Conservation (phyloP, 2,888 invertebrate species). For the Lydus trimaculatus region DNA sequence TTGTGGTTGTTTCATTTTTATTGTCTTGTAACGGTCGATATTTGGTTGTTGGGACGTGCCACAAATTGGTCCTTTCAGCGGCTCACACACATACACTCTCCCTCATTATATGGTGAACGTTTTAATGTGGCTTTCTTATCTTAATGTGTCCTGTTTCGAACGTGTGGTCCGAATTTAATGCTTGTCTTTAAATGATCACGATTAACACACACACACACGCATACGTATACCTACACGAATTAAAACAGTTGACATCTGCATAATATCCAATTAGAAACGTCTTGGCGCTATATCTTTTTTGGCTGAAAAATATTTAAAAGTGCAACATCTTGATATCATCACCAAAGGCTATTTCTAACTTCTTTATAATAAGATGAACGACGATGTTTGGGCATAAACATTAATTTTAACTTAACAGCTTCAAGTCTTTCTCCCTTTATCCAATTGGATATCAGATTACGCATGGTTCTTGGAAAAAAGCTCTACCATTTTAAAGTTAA, state of each 20-base stretch:
- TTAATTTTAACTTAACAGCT: constrained; percentile 62
- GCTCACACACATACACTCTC: not conserved
- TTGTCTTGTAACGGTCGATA: constrained; percentile 1
- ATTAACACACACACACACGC: constrained; percentile 9
- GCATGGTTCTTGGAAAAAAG: constrained; percentile 56
- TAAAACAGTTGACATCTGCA: not conserved
- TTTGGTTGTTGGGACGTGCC: constrained; percentile 10
- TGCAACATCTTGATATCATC: constrained; percentile 62
- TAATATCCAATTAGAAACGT: constrained; percentile 5
- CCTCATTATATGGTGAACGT: constrained; percentile 13
- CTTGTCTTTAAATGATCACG: constrained; percentile 16
- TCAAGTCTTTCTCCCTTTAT: constrained; percentile 37
- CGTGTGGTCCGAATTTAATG: constrained; percentile 27
- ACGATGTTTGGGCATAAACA: constrained; percentile 59
- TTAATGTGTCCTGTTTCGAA: constrained; percentile 27
- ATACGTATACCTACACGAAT: constrained; percentile 12
- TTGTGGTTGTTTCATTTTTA: not conserved
- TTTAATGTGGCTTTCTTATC: constrained; percentile 24
- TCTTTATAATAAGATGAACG: constrained; percentile 58
- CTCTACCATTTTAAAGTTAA: constrained; percentile 52
- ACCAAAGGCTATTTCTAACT: constrained; percentile 25
- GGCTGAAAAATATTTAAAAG: constrained; percentile 58
- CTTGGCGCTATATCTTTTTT: constrained; percentile 22
- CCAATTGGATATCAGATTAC: constrained; percentile 59
- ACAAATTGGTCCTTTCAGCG: constrained; percentile 10